These are phyloP conservation scores for Montipora capricornis DNA, from an alignment of 64 coral and sea anemone species.

Conservation along the genomic window DNA sequence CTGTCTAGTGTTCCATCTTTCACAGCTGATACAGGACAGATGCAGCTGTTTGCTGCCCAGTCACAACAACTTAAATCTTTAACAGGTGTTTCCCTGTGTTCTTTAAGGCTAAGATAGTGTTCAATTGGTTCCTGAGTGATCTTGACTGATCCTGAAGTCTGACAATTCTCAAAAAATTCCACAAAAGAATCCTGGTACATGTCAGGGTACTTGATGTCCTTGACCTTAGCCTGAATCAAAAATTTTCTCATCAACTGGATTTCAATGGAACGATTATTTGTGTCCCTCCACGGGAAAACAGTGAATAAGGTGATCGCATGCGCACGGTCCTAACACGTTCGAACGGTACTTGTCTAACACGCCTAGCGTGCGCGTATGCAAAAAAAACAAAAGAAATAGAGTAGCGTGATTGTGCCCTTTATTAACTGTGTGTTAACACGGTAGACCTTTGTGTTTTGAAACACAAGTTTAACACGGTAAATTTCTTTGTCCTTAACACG, in stretches of 20 bases:
- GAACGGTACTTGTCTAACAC: too few species aligned
- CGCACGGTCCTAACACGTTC: too few species aligned
- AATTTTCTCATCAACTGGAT: constrained; percentile 77
- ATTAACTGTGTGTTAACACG: too few species aligned
- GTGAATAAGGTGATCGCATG: too few species aligned
- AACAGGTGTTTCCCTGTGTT: constrained; percentile 28
- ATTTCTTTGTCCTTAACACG: too few species aligned
- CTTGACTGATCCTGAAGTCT: constrained; percentile 48
- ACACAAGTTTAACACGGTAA: too few species aligned
- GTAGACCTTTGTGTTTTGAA: too few species aligned
- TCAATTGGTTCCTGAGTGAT: constrained; percentile 14
- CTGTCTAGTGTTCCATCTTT: constrained; percentile 46
- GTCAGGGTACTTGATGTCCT: background rate
- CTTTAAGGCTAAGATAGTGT: constrained; percentile 1
- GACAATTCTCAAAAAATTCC: constrained; percentile 36
- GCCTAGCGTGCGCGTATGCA: too few species aligned
- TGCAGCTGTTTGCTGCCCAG: constrained; percentile 33
- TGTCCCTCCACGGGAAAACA: too few species aligned
- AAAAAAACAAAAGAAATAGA: too few species aligned
- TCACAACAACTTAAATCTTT: constrained; percentile 8
- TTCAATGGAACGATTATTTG: constrained; percentile 69
- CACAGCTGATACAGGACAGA: constrained; percentile 34
- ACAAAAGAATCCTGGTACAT: constrained; percentile 38
- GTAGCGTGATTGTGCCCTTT: too few species aligned
- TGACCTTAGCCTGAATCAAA: constrained; percentile 25